Conservation (phyloP, 2,797 vertebrate species). For the Heterohyrax brucei region DNA sequence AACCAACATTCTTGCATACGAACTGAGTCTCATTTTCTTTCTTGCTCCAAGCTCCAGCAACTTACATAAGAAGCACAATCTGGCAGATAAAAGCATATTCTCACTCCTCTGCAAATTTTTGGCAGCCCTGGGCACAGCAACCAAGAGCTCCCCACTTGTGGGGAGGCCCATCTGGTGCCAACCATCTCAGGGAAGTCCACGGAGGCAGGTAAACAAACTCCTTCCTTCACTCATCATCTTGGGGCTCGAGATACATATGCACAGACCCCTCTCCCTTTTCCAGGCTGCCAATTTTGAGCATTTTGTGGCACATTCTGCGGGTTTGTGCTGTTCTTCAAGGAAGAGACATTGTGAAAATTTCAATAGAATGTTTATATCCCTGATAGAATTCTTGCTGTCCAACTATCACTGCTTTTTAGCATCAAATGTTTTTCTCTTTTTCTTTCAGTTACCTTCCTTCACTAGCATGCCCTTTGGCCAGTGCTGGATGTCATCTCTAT, state of each 20-base stretch:
- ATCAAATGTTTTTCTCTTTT: neutral
- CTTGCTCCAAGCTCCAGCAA: conserved; percentile 31
- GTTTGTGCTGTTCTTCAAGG: neutral
- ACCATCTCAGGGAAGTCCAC: neutral
- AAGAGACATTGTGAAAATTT: neutral
- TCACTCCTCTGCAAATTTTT: conserved; percentile 46
- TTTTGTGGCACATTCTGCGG: too few species aligned
- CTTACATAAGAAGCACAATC: conserved; percentile 74
- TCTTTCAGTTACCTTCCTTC: neutral
- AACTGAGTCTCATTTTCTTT: neutral
- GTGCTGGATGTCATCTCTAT: neutral
- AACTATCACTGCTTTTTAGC: neutral
- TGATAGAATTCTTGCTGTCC: neutral
- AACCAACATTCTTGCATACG: neutral
- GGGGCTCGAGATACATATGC: neutral
- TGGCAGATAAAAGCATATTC: conserved; percentile 38
- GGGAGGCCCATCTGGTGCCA: conserved; percentile 21
- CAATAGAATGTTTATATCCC: neutral
- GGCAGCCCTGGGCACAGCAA: neutral
- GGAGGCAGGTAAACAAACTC: conserved; percentile 32
- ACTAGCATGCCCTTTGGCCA: neutral
- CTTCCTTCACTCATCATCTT: neutral
- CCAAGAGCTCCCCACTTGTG: neutral
- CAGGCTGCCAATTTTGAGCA: neutral
- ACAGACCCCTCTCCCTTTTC: neutral